These are phyloP conservation scores for Carollia perspicillata DNA, from an alignment of 2,113 vertebrate genomes.

Conservation along the genomic window DNA sequence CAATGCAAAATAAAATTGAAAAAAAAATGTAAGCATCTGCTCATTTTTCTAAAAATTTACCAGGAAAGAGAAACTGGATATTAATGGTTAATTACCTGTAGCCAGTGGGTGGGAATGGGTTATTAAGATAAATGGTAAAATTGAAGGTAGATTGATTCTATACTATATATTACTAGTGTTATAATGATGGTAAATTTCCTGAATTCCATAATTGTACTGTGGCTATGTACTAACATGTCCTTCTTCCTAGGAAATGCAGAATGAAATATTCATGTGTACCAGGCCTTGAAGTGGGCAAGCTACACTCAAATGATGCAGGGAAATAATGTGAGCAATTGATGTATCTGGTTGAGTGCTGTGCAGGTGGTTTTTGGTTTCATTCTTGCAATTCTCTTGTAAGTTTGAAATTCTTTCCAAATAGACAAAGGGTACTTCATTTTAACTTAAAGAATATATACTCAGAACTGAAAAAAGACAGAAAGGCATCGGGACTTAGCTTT, in stretches of 20 bases:
- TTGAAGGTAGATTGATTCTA: background rate
- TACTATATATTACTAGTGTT: background rate
- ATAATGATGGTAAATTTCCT: background rate
- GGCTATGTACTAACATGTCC: background rate
- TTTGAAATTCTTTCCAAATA: slow-evolving; percentile 20
- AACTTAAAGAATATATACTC: background rate
- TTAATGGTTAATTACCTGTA: background rate
- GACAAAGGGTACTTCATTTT: background rate
- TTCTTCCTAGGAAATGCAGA: background rate
- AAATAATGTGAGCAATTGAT: background rate
- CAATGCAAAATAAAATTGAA: background rate
- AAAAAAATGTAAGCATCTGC: background rate
- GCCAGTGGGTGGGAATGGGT: background rate
- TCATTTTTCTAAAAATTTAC: background rate
- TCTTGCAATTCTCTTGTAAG: background rate
- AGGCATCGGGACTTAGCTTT: background rate
- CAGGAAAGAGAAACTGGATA: background rate
- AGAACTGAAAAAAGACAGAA: background rate
- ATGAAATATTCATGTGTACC: background rate
- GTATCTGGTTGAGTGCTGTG: background rate
- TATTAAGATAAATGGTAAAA: background rate
- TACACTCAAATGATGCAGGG: background rate
- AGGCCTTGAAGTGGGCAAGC: background rate
- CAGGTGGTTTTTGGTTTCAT: background rate
- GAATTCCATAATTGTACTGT: background rate